Conservation (phyloP, 2,888 invertebrate species). For the Archips xylosteana region DNA sequence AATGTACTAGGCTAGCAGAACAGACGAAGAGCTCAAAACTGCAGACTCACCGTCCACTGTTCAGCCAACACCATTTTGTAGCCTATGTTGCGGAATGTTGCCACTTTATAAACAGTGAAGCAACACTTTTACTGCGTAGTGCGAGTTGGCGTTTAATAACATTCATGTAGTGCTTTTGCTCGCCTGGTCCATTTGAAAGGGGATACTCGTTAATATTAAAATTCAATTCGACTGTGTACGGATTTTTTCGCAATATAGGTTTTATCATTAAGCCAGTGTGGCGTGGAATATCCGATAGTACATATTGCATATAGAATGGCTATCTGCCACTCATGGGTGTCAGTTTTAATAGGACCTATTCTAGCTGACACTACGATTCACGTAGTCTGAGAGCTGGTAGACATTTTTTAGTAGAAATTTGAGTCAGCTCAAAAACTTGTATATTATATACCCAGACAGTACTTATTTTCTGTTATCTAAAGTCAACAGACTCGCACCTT, state of each 20-base stretch:
- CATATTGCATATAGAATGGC: too few relatives aligned
- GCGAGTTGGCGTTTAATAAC: conserved; percentile 15
- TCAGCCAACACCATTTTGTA: conserved; percentile 12
- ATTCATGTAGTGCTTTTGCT: background rate
- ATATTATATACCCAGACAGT: too few relatives aligned
- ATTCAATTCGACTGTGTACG: background rate
- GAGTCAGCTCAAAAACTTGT: too few relatives aligned
- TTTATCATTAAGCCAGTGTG: too few relatives aligned
- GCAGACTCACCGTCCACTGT: background rate
- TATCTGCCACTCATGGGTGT: too few relatives aligned
- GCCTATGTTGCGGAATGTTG: background rate
- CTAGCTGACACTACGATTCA: too few relatives aligned
- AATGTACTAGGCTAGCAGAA: background rate
- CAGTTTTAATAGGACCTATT: too few relatives aligned
- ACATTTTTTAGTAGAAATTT: too few relatives aligned
- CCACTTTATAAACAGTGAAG: conserved; percentile 19
- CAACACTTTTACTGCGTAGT: conserved; percentile 8
- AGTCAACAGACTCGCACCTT: too few relatives aligned
- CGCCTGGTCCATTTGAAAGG: background rate
- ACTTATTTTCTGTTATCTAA: too few relatives aligned
- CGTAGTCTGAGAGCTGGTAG: too few relatives aligned
- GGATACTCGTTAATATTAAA: conserved; percentile 1
- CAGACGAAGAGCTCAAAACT: background rate
- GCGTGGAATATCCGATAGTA: too few relatives aligned
- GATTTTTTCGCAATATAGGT: background rate